A percentile compares a stretch with the other conserved stretches of the same genome.
phyloP scores from a whole-genome alignment of 2,888 invertebrate species.

The Sinohyriopsis cumingii region DNA sequence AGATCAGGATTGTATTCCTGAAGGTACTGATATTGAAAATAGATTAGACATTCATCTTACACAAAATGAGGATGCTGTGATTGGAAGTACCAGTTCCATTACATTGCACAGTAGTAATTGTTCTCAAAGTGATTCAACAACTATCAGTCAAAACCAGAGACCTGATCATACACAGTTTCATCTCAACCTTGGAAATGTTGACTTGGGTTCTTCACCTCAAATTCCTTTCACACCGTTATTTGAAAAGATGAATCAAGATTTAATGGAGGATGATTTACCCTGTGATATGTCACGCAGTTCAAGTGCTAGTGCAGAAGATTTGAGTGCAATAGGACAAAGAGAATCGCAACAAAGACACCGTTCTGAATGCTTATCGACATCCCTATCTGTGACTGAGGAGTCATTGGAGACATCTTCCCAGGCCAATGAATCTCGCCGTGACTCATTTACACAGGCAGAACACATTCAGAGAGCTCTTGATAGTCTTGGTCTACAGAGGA shows the following conservation, averaged over 20 bases:
- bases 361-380: conserved; percentile 21
- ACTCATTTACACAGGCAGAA: conserved; percentile 34
- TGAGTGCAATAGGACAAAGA: conserved; percentile 40
- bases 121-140: no score
- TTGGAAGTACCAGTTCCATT: no score
- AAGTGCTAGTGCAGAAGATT: conserved; percentile 63
- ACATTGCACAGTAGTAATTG: no score
- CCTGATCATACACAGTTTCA: conserved; percentile 8
- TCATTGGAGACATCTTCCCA: conserved; percentile 19
- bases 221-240: conserved; percentile 54
- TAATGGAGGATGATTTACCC: conserved; percentile 44
- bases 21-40: no score
- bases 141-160: no score
- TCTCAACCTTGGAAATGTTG: conserved; percentile 1
- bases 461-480: conserved; percentile 51
- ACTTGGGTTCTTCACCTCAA: conserved; percentile 12
- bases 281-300: conserved; percentile 59
- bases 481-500: conserved; percentile 53
- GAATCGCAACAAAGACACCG: conserved; percentile 24
- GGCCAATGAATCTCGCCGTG: conserved; percentile 19
- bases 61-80: no score
- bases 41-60: no score
- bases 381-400: conserved; percentile 34
- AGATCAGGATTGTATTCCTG: no score
- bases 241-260: no score